Percentiles rank a stretch among this genome's conserved stretches.
phyloP scores from a whole-genome alignment of 2,797 vertebrate genomes.

The Hydrocynus forskahlii region DNA sequence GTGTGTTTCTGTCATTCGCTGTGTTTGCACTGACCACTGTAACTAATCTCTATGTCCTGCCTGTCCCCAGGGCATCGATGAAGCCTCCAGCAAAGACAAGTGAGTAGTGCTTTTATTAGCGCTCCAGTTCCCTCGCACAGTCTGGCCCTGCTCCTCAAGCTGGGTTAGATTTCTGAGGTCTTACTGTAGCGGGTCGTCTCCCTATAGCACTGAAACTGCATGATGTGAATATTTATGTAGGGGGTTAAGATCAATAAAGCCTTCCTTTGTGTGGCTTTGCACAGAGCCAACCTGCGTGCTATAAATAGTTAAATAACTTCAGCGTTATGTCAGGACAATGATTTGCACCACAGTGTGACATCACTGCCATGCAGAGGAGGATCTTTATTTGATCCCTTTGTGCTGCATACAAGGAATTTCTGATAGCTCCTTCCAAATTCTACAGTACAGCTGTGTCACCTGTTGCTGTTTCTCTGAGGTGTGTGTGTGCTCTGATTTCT shows the following conservation, averaged over 20 bases:
- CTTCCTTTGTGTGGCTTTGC: constrained; percentile 30
- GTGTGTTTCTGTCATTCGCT: constrained; percentile 63
- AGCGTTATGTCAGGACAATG: constrained; percentile 20
- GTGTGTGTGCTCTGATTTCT: constrained; percentile 26
- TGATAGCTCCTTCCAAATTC: constrained; percentile 28
- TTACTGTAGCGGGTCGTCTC: constrained; percentile 20
- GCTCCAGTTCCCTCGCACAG: not conserved
- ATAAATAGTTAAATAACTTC: constrained; percentile 48
- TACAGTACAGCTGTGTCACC: not conserved
- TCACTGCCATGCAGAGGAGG: constrained; percentile 65
- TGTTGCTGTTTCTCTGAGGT: not conserved
- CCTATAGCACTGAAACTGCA: constrained; percentile 19
- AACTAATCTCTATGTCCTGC: constrained; percentile 63
- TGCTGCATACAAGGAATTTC: constrained; percentile 56
- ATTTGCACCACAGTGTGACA: constrained; percentile 56
- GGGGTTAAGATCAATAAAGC: constrained; percentile 36
- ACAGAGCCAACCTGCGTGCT: constrained; percentile 25
- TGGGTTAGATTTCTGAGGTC: constrained; percentile 38
- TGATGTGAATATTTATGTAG: constrained; percentile 31
- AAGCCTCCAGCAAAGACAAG: constrained; percentile 96
- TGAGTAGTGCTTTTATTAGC: constrained; percentile 77
- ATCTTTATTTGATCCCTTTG: constrained; percentile 57
- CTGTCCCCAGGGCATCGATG: constrained; percentile 90
- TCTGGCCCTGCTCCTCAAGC: constrained; percentile 25
- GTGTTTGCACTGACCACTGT: constrained; percentile 53